These are phyloP conservation scores for Ametastegia equiseti DNA, from an alignment of 2,888 invertebrate species.

Conservation along the genomic window DNA sequence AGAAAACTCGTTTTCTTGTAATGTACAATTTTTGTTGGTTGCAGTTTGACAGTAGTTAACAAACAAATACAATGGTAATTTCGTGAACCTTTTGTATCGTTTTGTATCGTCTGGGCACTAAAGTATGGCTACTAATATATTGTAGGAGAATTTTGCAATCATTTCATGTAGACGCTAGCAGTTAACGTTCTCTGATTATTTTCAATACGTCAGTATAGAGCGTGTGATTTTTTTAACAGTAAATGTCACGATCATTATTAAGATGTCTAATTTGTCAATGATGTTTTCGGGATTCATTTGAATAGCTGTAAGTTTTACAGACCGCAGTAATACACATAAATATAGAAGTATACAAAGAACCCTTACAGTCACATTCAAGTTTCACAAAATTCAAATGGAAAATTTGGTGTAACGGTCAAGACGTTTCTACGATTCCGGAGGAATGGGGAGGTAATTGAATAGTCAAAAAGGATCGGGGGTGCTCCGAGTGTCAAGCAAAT, in stretches of 20 bases:
- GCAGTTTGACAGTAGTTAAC: conserved; percentile 35
- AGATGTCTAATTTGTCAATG: background rate
- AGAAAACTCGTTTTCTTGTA: background rate
- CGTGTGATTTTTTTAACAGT: background rate
- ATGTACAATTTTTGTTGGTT: conserved; percentile 34
- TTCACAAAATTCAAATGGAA: background rate
- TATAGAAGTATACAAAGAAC: conserved; percentile 15
- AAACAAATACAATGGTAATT: background rate
- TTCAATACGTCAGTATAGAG: background rate
- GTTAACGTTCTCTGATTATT: background rate
- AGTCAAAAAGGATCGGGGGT: background rate
- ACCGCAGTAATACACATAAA: background rate
- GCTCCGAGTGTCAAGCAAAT: background rate
- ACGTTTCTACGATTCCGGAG: background rate
- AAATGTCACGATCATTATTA: background rate
- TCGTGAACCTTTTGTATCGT: background rate
- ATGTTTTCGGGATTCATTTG: background rate
- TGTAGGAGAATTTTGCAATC: background rate
- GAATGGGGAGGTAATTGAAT: background rate
- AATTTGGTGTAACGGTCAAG: background rate
- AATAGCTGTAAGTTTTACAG: background rate
- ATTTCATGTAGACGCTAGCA: background rate
- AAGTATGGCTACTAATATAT: conserved; percentile 10
- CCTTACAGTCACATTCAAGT: background rate
- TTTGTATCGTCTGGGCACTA: background rate